Percentiles rank a stretch among this genome's conserved stretches.
phyloP scores from a whole-genome alignment of 2,113 vertebrate genomes.

The Silurus meridionalis region DNA sequence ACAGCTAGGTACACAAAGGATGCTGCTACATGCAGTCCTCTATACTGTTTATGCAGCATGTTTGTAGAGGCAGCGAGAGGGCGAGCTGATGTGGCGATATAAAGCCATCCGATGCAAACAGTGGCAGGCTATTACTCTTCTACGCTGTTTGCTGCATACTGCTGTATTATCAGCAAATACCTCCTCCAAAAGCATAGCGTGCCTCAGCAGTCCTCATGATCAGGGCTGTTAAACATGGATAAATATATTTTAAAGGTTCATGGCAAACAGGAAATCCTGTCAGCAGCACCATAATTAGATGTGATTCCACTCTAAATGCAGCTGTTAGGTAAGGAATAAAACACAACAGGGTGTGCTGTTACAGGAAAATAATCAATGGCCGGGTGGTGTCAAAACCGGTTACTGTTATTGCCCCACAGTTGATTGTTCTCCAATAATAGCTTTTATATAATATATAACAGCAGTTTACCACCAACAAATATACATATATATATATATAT shows the following conservation, averaged over 20 bases:
- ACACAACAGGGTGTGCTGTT: neutral
- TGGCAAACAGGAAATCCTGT: neutral
- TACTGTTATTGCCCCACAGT: neutral
- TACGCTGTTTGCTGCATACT: constrained; percentile 1
- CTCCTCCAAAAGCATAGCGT: neutral
- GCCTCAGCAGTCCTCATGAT: constrained; percentile 10
- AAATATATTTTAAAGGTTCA: constrained; percentile 22
- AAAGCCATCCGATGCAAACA: constrained; percentile 25
- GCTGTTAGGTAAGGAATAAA: neutral
- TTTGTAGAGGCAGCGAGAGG: constrained; percentile 20
- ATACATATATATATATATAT: too few relatives aligned
- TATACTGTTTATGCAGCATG: constrained; percentile 31
- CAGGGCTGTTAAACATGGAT: constrained; percentile 18
- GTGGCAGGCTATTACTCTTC: constrained; percentile 20
- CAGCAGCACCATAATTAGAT: constrained; percentile 19
- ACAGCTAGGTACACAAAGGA: neutral
- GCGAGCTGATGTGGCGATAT: constrained; percentile 39
- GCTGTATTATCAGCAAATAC: constrained; percentile 24
- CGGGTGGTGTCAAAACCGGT: neutral
- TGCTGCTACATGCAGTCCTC: constrained; percentile 14
- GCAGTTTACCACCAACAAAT: neutral
- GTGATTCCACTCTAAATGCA: constrained; percentile 8
- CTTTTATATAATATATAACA: neutral
- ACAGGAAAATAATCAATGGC: neutral
- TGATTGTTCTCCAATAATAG: neutral